Conservation (phyloP, 1,140 invertebrate genomes). For the Penaeus vannamei region DNA sequence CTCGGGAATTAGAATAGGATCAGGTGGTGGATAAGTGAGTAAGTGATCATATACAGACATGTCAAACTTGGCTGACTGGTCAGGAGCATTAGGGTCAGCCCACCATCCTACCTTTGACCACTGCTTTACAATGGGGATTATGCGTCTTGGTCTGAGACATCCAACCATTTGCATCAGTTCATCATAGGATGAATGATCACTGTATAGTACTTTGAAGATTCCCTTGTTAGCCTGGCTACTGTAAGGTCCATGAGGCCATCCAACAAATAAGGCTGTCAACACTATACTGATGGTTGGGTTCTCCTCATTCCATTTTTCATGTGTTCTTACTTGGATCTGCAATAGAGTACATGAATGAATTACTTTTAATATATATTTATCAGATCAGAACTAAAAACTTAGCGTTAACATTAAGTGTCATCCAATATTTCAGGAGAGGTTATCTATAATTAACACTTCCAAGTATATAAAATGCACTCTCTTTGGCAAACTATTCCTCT, state of each 20-base stretch:
- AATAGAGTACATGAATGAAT: not conserved
- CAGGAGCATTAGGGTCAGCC: conserved; percentile 42
- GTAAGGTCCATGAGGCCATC: conserved; percentile 51
- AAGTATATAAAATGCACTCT: too few species aligned
- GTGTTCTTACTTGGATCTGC: conserved; percentile 36
- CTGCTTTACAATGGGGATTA: conserved; percentile 41
- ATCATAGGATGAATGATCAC: conserved; percentile 54
- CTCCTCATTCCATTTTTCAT: conserved; percentile 45
- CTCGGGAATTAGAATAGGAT: conserved; percentile 45
- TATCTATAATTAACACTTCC: too few species aligned
- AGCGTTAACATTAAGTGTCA: too few species aligned
- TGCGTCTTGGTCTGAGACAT: conserved; percentile 32
- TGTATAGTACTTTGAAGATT: conserved; percentile 42
- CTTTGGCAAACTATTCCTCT: too few species aligned
- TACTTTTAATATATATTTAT: not conserved
- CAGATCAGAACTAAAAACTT: not conserved
- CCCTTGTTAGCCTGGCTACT: conserved; percentile 25
- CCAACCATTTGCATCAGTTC: conserved; percentile 55
- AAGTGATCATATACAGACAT: conserved; percentile 50
- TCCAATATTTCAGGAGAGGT: too few species aligned
- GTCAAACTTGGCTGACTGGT: conserved; percentile 40
- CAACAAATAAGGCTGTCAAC: conserved; percentile 42
- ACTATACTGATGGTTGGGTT: conserved; percentile 50
- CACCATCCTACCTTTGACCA: conserved; percentile 49
- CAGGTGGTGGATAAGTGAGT: conserved; percentile 36